A percentile compares a stretch with the other conserved stretches of the same genome.
Evolutionary conservation across 35 echinoderm and acorn worm genomes (phyloP).

Genomic region (Ophioderma brevispina): DNA sequence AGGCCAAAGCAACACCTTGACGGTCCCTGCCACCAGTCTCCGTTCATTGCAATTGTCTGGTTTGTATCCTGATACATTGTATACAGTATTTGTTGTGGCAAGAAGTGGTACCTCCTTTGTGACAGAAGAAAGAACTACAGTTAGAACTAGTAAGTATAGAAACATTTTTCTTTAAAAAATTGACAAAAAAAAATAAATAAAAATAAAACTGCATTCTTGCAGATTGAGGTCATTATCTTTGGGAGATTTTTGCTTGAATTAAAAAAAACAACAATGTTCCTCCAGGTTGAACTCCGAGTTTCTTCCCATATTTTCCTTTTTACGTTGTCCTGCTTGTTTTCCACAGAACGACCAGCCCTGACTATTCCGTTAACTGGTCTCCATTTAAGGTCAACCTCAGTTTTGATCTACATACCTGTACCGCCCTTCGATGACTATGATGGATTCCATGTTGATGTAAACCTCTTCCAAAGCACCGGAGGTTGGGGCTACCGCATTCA

Average conservation of each 20-base stretch:
- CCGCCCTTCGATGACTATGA: not conserved
- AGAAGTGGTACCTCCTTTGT: not conserved
- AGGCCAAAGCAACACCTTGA: not conserved
- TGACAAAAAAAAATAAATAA: too few species aligned
- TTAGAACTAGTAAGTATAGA: slow-evolving; percentile 17
- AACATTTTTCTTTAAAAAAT: too few species aligned
- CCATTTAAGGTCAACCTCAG: not conserved
- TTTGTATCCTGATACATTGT: slow-evolving; percentile 6
- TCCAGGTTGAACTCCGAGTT: too few species aligned
- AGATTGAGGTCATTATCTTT: too few species aligned
- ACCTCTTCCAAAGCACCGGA: not conserved
- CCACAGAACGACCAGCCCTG: not conserved
- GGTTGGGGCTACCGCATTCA: not conserved
- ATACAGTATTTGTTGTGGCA: not conserved
- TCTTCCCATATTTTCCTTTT: too few species aligned
- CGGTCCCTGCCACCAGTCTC: not conserved
- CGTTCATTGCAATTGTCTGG: not conserved
- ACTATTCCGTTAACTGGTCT: not conserved
- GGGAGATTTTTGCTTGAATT: too few species aligned
- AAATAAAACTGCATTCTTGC: too few species aligned
- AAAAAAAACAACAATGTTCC: too few species aligned
- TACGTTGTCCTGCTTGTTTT: too few species aligned
- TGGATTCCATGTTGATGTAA: not conserved
- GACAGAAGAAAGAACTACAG: not conserved
- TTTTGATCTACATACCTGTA: not conserved